A percentile compares a stretch with the other conserved stretches of the same genome.
Evolutionary conservation across 2,113 vertebrate genomes (phyloP).

Genomic region (Podocnemis expansa): DNA sequence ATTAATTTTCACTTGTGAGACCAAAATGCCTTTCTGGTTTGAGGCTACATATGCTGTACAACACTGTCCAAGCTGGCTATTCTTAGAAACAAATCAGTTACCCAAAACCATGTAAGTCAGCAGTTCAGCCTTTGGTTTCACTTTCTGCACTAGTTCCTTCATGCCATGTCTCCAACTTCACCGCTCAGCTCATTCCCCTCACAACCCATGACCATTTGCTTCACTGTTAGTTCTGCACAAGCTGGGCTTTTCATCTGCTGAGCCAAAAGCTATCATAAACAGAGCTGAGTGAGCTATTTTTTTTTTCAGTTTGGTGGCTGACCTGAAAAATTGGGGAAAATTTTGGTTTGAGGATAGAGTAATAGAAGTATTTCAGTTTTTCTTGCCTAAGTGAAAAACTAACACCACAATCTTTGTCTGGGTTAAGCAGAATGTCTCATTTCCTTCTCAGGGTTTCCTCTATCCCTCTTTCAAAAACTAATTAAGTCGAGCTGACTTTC

Average conservation of each 20-base stretch:
- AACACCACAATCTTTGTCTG: too few species aligned
- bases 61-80: constrained; percentile 62
- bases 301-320: too few species aligned
- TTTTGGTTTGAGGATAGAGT: too few species aligned
- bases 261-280: too few species aligned
- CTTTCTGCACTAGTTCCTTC: rapidly evolving
- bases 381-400: too few species aligned
- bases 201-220: not conserved
- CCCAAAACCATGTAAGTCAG: constrained; percentile 21
- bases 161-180: not conserved
- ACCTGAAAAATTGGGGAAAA: too few species aligned
- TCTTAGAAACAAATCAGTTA: constrained; percentile 59
- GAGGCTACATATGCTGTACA: constrained; percentile 15
- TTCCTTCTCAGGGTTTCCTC: not conserved
- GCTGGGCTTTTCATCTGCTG: not conserved
- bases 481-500: not conserved
- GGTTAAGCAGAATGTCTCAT: not conserved
- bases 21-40: constrained; percentile 55
- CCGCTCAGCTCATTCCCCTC: not conserved
- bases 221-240: not conserved
- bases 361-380: too few species aligned
- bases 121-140: not conserved
- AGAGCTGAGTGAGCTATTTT: too few species aligned
- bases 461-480: not conserved
- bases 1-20: constrained; percentile 65